A percentile compares a stretch with the other conserved stretches of the same genome.
Conservation (phyloP, 2,797 vertebrate genomes). For the Sciurus vulgaris region DNA sequence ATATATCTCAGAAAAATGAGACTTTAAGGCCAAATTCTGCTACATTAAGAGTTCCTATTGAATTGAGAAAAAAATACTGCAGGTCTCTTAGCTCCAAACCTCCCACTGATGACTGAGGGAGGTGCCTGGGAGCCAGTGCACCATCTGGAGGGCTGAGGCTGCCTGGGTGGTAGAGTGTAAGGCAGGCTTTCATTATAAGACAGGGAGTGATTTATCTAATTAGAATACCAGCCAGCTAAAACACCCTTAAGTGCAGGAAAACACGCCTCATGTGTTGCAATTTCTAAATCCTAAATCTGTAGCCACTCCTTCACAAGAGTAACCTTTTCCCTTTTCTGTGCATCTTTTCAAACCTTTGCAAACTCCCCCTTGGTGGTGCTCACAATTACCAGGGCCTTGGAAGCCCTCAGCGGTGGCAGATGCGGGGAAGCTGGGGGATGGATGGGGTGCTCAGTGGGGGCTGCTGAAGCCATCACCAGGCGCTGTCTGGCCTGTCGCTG, state of each 20-base stretch:
- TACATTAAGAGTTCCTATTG: conserved; percentile 27
- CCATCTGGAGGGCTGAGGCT: not conserved
- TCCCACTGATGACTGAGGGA: not conserved
- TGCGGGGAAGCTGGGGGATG: not conserved
- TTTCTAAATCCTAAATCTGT: conserved; percentile 31
- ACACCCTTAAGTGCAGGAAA: not conserved
- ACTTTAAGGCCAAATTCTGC: not conserved
- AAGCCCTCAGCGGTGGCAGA: not conserved
- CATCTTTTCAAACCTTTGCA: not conserved
- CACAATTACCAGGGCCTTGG: not conserved
- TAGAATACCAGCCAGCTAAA: not conserved
- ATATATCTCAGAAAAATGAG: not conserved
- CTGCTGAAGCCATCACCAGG: not conserved
- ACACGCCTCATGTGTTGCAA: not conserved
- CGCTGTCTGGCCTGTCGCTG: not conserved
- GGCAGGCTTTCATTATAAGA: not conserved
- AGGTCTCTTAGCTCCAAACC: not conserved
- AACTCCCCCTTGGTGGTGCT: not conserved
- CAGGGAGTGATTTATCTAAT: not conserved
- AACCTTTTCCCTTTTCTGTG: not conserved
- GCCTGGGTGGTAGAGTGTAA: not conserved
- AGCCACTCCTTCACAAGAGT: not conserved
- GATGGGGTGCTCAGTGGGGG: not conserved
- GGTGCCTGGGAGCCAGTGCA: rapidly evolving
- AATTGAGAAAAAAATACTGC: not conserved